phyloP scores from a whole-genome alignment of 2,797 vertebrate genomes.

The Lepus oiostolus region DNA sequence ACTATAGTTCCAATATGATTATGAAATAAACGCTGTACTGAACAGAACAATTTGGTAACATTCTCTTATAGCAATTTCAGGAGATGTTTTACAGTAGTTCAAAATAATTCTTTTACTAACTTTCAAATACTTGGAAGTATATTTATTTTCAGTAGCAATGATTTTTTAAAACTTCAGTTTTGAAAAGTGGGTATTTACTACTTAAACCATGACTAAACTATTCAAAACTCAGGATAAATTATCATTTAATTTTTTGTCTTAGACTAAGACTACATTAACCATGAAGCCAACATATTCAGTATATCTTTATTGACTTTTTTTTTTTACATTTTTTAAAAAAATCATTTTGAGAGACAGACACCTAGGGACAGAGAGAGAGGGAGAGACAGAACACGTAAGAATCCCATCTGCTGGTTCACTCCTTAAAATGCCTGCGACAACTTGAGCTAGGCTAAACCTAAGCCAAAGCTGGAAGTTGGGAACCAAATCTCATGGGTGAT shows the following conservation, averaged over 20 bases:
- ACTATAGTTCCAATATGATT: background rate
- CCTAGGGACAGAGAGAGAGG: no score
- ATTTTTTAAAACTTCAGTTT: background rate
- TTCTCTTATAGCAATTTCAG: background rate
- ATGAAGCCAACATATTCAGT: background rate
- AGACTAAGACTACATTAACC: background rate
- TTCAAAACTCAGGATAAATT: background rate
- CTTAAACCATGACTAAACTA: background rate
- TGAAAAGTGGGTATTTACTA: background rate
- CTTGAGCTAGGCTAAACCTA: no score
- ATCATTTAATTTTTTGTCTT: background rate
- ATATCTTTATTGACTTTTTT: no score
- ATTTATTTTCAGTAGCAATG: background rate
- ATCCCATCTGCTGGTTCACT: no score
- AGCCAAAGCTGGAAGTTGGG: no score
- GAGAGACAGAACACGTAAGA: no score
- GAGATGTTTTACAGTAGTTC: background rate
- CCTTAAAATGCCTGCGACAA: no score
- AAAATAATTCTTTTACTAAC: background rate
- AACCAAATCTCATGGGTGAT: no score
- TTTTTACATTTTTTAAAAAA: no score
- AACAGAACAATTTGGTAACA: background rate
- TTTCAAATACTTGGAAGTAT: constrained; percentile 26
- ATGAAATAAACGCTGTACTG: constrained; percentile 37
- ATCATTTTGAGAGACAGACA: no score